Base-by-base conservation (phyloP, 2,113 vertebrate species). In the Passer domesticus region DNA sequence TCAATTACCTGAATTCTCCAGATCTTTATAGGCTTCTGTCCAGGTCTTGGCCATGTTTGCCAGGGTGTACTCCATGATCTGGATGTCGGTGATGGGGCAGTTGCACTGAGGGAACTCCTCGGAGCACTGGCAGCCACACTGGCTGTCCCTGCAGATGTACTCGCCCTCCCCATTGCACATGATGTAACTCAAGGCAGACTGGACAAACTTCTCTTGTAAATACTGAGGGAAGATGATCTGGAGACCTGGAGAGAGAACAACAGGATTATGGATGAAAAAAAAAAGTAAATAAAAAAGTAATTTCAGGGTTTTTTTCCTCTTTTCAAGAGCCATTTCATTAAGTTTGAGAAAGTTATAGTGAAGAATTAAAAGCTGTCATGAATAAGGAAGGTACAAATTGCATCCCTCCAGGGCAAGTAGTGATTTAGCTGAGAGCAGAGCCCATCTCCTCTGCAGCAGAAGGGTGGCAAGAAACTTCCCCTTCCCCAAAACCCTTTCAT, bases 111-210 rank as follows among this genome's bases (percentile, higher is more conserved):
- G 99, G 96, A 99, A 99, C 92, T 99, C 99, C 55, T 99, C 98
- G 0, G 98, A 98, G 8, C 99, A 99, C 96, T 98, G 98, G 85
- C 99, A 99, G 73, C 98, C 97, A 2, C 99, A 99, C 83, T 99
- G 99, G 98, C 98, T 99, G 97, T 98, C 98, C 56, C 96, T 98
- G 89, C 99, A 99, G 94, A 99, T 92, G 47, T 99, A 99, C 81
- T 99, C 99, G 12, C 99, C 99, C 95, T 99, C 99, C 0, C 99
- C 99, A 1, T 99, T 99, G 95, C 99, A 99, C 99, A 99, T 99
- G 94, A 99, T 99, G 98, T 99, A 99, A 96, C 99, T 99, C 97
- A 99, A 97, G 90, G 99, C 99, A 15, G 99, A 99, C 97, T 99
- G 99, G 81, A 99, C 99, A 93, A 99, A 99, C 97, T 99, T 99